Evolutionary conservation across 2,113 vertebrate genomes (phyloP).

Genomic region (Agelaius tricolor): DNA sequence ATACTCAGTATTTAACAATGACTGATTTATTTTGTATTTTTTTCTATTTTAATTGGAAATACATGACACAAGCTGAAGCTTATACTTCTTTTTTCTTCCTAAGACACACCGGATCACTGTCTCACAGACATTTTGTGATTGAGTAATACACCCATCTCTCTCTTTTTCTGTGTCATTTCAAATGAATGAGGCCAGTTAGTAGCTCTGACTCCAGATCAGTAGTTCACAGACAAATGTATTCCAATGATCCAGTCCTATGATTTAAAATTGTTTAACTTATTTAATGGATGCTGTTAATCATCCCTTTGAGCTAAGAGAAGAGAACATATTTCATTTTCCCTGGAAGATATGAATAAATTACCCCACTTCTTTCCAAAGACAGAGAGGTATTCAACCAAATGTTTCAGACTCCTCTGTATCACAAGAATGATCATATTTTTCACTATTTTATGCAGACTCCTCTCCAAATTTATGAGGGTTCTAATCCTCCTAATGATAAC

Average conservation of each 20-base stretch:
- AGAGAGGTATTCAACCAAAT: background rate
- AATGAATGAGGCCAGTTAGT: slow-evolving; percentile 25
- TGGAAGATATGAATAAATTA: background rate
- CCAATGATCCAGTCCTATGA: background rate
- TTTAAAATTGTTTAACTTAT: slow-evolving; percentile 46
- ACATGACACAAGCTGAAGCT: background rate
- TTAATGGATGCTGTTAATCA: slow-evolving; percentile 48
- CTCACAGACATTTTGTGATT: background rate
- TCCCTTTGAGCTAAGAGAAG: background rate
- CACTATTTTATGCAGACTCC: background rate
- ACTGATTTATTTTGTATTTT: background rate
- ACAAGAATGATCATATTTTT: background rate
- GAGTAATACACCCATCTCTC: background rate
- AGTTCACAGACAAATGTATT: slow-evolving; percentile 8
- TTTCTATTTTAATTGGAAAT: background rate
- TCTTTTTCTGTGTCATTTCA: background rate
- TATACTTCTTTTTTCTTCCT: background rate
- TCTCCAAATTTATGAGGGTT: background rate
- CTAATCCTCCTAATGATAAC: background rate
- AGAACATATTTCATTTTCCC: slow-evolving; percentile 34
- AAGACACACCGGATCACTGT: background rate
- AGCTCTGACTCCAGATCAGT: slow-evolving; percentile 7
- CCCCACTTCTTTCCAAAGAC: background rate
- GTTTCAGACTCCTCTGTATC: background rate
- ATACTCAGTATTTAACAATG: background rate